Base-by-base conservation (phyloP, 2,113 vertebrate species). In the Helogale parvula region DNA sequence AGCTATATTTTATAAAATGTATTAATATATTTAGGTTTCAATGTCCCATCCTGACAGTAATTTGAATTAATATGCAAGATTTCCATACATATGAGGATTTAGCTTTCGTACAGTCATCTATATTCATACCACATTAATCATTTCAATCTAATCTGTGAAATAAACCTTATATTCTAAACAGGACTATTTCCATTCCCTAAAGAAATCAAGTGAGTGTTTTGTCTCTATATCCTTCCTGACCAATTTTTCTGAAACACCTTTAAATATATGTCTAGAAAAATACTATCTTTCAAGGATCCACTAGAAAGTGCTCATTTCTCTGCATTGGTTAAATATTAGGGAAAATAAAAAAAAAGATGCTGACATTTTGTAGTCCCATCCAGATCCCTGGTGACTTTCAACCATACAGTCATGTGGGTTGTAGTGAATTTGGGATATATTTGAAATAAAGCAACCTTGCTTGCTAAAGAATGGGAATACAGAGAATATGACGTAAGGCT, bases 61-160 rank as follows among this genome's bases (percentile, higher is more conserved):
- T 90, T 76, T 93, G n/a, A 54, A 87, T 88, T 69, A 86, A 95
- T 83, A 71, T 82, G 52, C 29, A 80, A n/a, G 54, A 77, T 93
- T 90, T 90, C 65, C 9, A 85, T 77, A 45, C 33, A 35, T 35
- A 65, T n/a, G 76, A 82, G 35, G 6, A 83, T 87, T 83, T 83
- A 47, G 29, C 6, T 77, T 90, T 45, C 65, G 38, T 47, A 80
- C 1, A 83, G 23, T 66, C 6, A 93, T 66, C 69, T 81, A 50
- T 90, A 71, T 87, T 88, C 35, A 66, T 21, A 66, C 69, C 23
- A 72, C 14, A 90, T 79, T 87, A 60, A 90, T 90, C 60, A 83
- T 90, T 90, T 76, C 52, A 63, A 27, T 77, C 38, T 69, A 90
- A 77, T 81, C 33, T 57, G 35, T 82, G 50, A 95, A 81, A 82